Percentiles rank a stretch among this genome's conserved stretches.
These are phyloP conservation scores for Mareca penelope DNA, from an alignment of 2,797 vertebrate genomes.

Conservation along the genomic window DNA sequence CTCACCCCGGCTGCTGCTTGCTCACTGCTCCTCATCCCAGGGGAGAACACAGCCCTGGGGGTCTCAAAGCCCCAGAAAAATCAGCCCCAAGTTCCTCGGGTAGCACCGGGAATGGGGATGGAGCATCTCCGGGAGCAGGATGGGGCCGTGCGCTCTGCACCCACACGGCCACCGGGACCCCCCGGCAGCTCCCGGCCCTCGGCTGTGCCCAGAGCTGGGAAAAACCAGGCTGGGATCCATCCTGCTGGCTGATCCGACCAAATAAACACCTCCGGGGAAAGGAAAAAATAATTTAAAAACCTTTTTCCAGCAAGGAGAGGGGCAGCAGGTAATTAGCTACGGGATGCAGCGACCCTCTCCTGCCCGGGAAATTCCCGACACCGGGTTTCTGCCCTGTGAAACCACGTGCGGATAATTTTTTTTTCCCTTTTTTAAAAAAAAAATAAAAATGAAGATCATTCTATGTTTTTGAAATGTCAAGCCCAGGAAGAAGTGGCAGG, in stretches of 20 bases:
- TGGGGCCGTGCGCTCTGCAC: not conserved
- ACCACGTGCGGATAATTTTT: not conserved
- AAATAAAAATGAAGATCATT: conserved; percentile 33
- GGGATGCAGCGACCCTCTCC: not conserved
- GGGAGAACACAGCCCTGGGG: not conserved
- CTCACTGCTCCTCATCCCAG: too few relatives aligned
- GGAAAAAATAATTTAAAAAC: not conserved
- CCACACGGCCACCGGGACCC: not conserved
- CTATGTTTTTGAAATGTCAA: conserved; percentile 45
- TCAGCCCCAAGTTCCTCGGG: not conserved
- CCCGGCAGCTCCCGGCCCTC: not conserved
- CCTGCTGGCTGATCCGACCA: not conserved
- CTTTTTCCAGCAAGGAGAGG: conserved; percentile 8
- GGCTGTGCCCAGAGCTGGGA: accelerated
- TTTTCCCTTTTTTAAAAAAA: not conserved
- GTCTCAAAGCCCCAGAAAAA: not conserved
- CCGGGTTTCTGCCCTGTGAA: conserved; percentile 67
- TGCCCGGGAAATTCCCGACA: conserved; percentile 42
- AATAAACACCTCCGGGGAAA: conserved; percentile 19
- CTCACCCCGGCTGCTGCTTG: too few relatives aligned
- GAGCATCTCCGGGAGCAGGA: not conserved
- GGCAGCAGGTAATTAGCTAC: conserved; percentile 59
- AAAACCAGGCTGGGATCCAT: not conserved
- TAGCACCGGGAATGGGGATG: too few relatives aligned
- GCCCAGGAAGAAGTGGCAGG: not conserved